A percentile compares a stretch with the other conserved stretches of the same genome.
Evolutionary conservation across 2,113 vertebrate species (phyloP).

Genomic region (Oncorhynchus gorbuscha): DNA sequence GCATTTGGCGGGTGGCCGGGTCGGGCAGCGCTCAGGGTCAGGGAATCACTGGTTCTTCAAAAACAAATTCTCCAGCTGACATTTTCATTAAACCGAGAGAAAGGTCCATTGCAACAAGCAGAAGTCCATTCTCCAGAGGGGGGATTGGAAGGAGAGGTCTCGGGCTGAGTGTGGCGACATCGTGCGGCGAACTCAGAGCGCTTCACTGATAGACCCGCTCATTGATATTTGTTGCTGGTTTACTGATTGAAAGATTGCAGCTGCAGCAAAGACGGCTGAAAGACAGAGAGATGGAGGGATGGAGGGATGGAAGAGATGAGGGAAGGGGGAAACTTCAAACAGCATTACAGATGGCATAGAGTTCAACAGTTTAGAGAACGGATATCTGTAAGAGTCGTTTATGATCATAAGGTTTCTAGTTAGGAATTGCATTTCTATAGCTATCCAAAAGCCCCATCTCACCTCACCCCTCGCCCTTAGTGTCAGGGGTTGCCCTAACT

Average conservation of each 20-base stretch:
- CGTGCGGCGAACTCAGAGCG: slow-evolving; percentile 41
- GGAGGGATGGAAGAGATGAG: not conserved
- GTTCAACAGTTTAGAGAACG: no score
- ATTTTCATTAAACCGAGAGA: slow-evolving; percentile 42
- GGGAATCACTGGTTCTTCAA: slow-evolving; percentile 26
- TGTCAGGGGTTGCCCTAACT: slow-evolving; percentile 15
- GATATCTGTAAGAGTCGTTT: no score
- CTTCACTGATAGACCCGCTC: slow-evolving; percentile 19
- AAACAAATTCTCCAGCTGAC: slow-evolving; percentile 23
- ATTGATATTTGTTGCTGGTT: slow-evolving; percentile 52
- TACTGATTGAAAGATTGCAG: slow-evolving; percentile 40
- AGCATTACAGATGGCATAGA: not conserved
- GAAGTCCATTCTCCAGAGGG: slow-evolving; percentile 3
- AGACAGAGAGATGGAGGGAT: slow-evolving; percentile 36
- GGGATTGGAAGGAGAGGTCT: slow-evolving; percentile 8
- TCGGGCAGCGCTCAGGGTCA: slow-evolving; percentile 2
- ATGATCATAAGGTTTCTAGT: no score
- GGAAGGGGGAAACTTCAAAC: not conserved
- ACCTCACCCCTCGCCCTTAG: no score
- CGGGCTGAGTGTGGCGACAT: slow-evolving; percentile 63
- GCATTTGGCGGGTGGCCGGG: not conserved
- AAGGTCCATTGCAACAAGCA: slow-evolving; percentile 38
- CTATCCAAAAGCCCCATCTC: no score
- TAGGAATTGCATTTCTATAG: no score
- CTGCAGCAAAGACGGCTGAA: slow-evolving; percentile 42